Conservation (phyloP, 2,888 invertebrate species). For the Uloborus plumipes region DNA sequence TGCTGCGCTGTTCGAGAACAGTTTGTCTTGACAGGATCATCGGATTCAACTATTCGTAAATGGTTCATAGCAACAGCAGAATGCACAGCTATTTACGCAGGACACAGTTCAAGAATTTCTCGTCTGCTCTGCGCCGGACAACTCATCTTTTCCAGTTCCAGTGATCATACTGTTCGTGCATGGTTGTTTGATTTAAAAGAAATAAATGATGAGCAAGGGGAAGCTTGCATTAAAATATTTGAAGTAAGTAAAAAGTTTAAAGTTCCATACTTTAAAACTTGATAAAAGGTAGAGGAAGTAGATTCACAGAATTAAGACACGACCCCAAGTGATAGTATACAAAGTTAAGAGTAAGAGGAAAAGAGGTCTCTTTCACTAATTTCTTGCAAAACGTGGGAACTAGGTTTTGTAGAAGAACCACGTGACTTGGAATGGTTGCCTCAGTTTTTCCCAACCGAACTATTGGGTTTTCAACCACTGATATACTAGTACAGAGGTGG, state of each 20-base stretch:
- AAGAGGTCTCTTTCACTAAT: too few species aligned
- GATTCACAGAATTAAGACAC: too few species aligned
- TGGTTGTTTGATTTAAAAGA: slow-evolving; percentile 72
- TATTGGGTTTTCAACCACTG: too few species aligned
- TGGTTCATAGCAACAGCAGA: slow-evolving; percentile 74
- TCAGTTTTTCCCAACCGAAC: too few species aligned
- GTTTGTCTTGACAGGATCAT: slow-evolving; percentile 73
- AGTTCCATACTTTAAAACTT: too few species aligned
- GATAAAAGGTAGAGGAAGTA: too few species aligned
- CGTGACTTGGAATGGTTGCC: too few species aligned
- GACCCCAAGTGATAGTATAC: too few species aligned
- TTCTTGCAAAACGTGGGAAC: too few species aligned
- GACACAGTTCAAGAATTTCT: slow-evolving; percentile 73
- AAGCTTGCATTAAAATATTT: slow-evolving; percentile 67
- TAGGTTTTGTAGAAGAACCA: too few species aligned
- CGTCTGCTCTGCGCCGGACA: slow-evolving; percentile 73
- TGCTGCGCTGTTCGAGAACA: slow-evolving; percentile 73
- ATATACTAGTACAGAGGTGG: too few species aligned
- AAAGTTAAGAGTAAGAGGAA: too few species aligned
- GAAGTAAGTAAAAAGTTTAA: slow-evolving; percentile 62
- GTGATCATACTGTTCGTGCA: slow-evolving; percentile 70
- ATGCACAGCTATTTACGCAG: slow-evolving; percentile 72
- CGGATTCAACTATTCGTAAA: slow-evolving; percentile 73
- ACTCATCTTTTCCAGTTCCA: slow-evolving; percentile 69
- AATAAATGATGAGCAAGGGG: slow-evolving; percentile 53